Evolutionary conservation across 2,888 invertebrate genomes (phyloP), one percentile per base, ranked within the genome.

Genomic region (Lithophane ornitopus): DNA sequence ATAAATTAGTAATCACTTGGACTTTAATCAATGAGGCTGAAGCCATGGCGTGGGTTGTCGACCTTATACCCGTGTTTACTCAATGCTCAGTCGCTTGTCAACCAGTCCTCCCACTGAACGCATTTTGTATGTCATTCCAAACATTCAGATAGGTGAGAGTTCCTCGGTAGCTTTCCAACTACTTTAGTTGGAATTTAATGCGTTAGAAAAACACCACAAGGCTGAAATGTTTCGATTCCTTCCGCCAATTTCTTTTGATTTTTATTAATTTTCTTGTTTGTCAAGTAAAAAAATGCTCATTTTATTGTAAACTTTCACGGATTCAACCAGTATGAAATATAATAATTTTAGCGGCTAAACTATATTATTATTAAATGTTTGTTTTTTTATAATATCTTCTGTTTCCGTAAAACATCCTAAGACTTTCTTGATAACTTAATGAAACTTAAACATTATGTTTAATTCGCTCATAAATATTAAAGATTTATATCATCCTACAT

Each of bases 91-190:
- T 77, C 81, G 80, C 85, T 85, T 92, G 93, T 93, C 94, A 94
- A 95, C 95, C 95, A 94, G 95, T 95, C 95, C 95, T 93, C 96
- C 95, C 95, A 95, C 95, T 89, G 90, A 86, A 89, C 89, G 87
- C 67, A 91, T 92, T 92, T 92, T 92, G 93, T 93, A 92, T 92
- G 92, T 90, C 92, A 92, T 91, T 91, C 91, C 91, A 89, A 90
- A 90, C 90, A 89, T 91, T 89, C 89, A 85, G 88, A 89, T 84
- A 87, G 89, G 90, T 90, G 90, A 91, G 90, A 91, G 91, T 90
- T 88, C 85, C 88, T 78, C 89, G 84, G 87, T 88, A 89, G 87
- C 87, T 86, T 89, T 86, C 71, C 71, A 81, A 69, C 61, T 58
- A 66, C 69, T 59, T 74, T 63, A 22, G 52, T 41, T 28, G 28